phyloP scores from a whole-genome alignment of 2,113 vertebrate species.

The Astur gentilis region DNA sequence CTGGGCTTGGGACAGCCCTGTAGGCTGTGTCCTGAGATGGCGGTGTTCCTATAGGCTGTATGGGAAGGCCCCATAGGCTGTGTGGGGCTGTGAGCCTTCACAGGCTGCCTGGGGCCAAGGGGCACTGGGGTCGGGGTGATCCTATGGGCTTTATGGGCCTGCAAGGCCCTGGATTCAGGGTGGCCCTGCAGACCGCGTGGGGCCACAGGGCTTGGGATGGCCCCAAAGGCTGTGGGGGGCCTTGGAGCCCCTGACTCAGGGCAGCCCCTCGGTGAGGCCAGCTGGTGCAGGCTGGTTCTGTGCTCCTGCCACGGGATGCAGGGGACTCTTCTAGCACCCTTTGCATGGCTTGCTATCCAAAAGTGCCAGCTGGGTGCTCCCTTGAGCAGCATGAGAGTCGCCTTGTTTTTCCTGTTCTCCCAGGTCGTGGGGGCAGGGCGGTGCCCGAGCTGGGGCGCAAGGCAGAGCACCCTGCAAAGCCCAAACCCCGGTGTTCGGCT shows the following conservation, averaged over 20 bases:
- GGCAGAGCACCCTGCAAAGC: not conserved
- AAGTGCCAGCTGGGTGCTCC: not conserved
- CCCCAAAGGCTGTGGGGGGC: not conserved
- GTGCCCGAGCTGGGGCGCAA: accelerated
- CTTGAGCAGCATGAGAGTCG: not conserved
- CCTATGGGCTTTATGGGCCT: not conserved
- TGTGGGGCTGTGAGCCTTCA: not conserved
- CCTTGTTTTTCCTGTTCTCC: not conserved
- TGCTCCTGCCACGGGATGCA: not conserved
- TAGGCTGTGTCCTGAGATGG: not conserved
- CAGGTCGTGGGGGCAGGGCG: accelerated
- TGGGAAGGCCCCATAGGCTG: not conserved
- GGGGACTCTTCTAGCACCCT: not conserved
- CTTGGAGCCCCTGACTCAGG: not conserved
- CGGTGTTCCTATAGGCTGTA: not conserved
- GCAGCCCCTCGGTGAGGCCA: not conserved
- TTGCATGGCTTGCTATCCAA: not conserved
- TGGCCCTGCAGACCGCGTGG: not conserved
- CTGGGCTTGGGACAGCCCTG: too few species aligned
- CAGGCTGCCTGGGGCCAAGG: too few species aligned
- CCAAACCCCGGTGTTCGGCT: not conserved
- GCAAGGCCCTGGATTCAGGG: not conserved
- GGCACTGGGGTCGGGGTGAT: not conserved
- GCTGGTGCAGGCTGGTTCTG: not conserved
- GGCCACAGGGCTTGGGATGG: not conserved